These are phyloP conservation scores for Thryonomys swinderianus DNA, from an alignment of 2,113 vertebrate species.

Conservation along the genomic window DNA sequence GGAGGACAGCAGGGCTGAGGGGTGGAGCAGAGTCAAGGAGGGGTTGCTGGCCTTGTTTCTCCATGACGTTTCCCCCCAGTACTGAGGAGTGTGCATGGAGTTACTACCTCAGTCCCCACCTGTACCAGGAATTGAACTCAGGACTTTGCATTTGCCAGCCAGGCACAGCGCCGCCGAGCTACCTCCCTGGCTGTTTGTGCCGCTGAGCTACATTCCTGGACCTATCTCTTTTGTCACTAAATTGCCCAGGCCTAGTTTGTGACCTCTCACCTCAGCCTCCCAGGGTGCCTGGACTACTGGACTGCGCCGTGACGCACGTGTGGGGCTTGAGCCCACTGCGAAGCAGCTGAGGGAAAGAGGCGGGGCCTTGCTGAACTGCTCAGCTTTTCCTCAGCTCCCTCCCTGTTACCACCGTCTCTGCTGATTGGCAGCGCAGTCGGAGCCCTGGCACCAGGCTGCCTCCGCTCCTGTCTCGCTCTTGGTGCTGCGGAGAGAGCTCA, in stretches of 20 bases:
- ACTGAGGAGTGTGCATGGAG: background rate
- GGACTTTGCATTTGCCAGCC: no score
- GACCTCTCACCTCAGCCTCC: background rate
- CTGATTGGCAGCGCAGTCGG: background rate
- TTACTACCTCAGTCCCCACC: background rate
- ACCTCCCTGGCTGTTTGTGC: no score
- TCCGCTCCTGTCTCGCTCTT: background rate
- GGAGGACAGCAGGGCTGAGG: background rate
- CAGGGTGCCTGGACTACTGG: background rate
- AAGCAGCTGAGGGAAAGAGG: background rate
- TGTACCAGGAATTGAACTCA: no score
- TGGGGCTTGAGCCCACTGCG: background rate
- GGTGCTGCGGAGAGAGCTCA: background rate
- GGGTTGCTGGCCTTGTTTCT: background rate
- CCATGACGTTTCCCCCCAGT: background rate
- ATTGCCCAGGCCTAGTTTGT: background rate
- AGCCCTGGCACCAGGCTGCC: background rate
- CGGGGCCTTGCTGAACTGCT: background rate
- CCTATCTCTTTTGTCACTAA: background rate
- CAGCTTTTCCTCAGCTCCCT: background rate
- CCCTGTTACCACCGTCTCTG: background rate
- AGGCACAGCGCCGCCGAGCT: no score
- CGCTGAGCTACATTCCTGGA: no score
- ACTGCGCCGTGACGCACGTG: background rate
- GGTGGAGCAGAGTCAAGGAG: background rate